These are phyloP conservation scores for Diplazon laetatorius DNA, from an alignment of 2,888 invertebrate species.

Conservation along the genomic window DNA sequence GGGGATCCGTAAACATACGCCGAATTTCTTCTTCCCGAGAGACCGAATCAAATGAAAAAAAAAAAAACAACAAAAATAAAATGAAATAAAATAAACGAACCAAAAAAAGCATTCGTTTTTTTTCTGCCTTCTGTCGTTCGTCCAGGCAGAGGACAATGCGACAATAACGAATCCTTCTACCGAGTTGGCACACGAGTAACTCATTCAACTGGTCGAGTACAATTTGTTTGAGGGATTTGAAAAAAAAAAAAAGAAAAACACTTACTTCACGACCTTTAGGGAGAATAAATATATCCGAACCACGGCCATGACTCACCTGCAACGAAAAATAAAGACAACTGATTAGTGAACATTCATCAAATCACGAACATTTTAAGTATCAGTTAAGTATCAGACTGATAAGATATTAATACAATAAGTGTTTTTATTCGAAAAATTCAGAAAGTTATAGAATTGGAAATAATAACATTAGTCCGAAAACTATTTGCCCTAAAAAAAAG, in stretches of 20 bases:
- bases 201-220: slow-evolving; percentile 28
- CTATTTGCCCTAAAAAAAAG: no score
- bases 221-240: slow-evolving; percentile 15
- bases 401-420: no score
- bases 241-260: no score
- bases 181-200: slow-evolving; percentile 11
- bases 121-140: slow-evolving; percentile 9
- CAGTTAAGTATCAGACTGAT: no score
- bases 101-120: slow-evolving; percentile 34
- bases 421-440: not conserved
- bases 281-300: not conserved
- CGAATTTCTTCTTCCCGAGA: slow-evolving; percentile 60
- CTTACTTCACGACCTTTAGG: slow-evolving; percentile 30
- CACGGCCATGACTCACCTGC: slow-evolving; percentile 62
- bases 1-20: slow-evolving; percentile 69
- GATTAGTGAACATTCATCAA: slow-evolving; percentile 4
- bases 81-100: no score
- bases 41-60: slow-evolving; percentile 42
- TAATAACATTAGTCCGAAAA: no score
- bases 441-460: no score
- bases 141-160: slow-evolving; percentile 26
- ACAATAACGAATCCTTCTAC: slow-evolving; percentile 35
- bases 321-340: slow-evolving; percentile 50
- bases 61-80: no score
- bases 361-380: not conserved